Conservation (phyloP, 2,888 invertebrate genomes). For the Phymatocera aterrima region DNA sequence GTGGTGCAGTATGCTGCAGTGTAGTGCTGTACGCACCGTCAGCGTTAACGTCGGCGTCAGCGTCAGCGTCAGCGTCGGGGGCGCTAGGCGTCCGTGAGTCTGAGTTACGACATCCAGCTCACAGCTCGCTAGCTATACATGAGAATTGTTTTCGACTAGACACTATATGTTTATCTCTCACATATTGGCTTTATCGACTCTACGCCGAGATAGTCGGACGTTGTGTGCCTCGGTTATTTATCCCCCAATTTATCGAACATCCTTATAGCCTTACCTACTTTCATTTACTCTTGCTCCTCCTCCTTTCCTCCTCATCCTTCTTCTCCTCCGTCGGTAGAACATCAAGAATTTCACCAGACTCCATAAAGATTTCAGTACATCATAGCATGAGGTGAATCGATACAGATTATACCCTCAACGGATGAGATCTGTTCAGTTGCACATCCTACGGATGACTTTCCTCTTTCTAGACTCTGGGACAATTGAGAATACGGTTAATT, state of each 20-base stretch:
- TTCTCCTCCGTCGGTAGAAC: background rate
- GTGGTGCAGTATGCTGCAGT: background rate
- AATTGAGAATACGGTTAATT: too few relatives aligned
- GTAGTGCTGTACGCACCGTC: background rate
- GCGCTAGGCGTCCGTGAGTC: slow-evolving; percentile 41
- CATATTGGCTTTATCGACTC: slow-evolving; percentile 49
- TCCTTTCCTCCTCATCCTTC: background rate
- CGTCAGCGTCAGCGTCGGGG: background rate
- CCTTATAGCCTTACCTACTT: slow-evolving; percentile 14
- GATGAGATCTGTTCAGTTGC: background rate
- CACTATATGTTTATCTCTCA: slow-evolving; percentile 33
- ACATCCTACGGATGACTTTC: background rate
- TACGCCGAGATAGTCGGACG: background rate
- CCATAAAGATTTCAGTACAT: slow-evolving; percentile 8
- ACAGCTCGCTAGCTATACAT: slow-evolving; percentile 47
- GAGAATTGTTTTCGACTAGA: slow-evolving; percentile 61
- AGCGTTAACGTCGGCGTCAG: background rate
- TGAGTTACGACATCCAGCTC: slow-evolving; percentile 56
- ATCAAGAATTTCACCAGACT: slow-evolving; percentile 10
- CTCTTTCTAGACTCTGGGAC: background rate
- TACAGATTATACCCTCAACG: background rate
- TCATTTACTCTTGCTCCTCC: background rate
- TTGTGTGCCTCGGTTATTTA: slow-evolving; percentile 10
- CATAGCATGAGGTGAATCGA: slow-evolving; percentile 7
- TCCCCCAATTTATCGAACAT: slow-evolving; percentile 34